phyloP scores from a whole-genome alignment of 2,888 invertebrate genomes.

The Latrodectus elegans region DNA sequence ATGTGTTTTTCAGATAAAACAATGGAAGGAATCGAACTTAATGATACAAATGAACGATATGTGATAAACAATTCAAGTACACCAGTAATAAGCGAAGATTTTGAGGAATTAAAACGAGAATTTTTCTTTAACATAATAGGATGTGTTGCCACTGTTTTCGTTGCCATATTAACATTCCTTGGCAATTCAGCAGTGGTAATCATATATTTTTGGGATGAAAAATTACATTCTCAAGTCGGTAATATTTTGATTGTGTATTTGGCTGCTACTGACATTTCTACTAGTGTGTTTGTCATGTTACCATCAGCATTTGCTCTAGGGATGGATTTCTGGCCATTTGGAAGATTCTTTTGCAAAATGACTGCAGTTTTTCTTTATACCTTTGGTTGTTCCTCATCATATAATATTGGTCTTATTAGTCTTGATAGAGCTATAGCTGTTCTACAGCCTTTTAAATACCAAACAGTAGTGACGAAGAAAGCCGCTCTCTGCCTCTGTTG shows the following conservation, averaged over 20 bases:
- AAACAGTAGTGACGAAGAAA: slow-evolving; percentile 59
- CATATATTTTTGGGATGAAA: slow-evolving; percentile 32
- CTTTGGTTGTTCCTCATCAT: slow-evolving; percentile 75
- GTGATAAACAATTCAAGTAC: too few relatives aligned
- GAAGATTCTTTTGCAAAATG: slow-evolving; percentile 71
- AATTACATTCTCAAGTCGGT: slow-evolving; percentile 17
- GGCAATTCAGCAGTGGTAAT: slow-evolving; percentile 48
- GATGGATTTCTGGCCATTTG: slow-evolving; percentile 49
- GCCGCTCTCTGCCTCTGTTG: slow-evolving; percentile 3
- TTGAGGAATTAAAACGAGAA: background rate
- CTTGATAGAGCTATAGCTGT: slow-evolving; percentile 74
- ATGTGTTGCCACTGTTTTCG: slow-evolving; percentile 6
- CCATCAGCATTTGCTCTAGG: slow-evolving; percentile 39
- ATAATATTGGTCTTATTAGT: slow-evolving; percentile 74
- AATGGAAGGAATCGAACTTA: too few relatives aligned
- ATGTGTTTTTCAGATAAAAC: too few relatives aligned
- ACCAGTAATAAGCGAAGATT: too few relatives aligned
- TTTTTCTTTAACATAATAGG: slow-evolving; percentile 16
- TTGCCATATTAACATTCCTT: slow-evolving; percentile 19
- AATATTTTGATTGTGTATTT: slow-evolving; percentile 45
- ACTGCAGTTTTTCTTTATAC: slow-evolving; percentile 74
- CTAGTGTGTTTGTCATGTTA: slow-evolving; percentile 43
- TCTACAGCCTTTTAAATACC: slow-evolving; percentile 73
- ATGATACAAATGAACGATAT: too few relatives aligned
- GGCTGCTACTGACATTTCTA: slow-evolving; percentile 31